Conservation (phyloP, 2,888 invertebrate genomes). For the Drosophila hamatofila region DNA sequence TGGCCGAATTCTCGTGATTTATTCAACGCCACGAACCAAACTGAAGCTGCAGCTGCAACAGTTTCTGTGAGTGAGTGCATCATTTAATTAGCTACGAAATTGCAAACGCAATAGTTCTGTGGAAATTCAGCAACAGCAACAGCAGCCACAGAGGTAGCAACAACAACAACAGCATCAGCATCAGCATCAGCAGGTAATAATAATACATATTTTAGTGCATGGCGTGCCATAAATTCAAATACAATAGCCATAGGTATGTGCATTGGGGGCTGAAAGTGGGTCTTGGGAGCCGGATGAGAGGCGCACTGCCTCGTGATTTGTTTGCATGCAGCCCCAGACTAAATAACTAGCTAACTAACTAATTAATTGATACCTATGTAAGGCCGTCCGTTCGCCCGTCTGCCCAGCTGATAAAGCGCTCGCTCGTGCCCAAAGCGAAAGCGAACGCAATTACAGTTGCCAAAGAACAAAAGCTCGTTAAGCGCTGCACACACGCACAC, state of each 20-base stretch:
- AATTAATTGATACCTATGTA: constrained; percentile 62
- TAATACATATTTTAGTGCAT: constrained; percentile 50
- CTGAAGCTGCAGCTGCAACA: constrained; percentile 22
- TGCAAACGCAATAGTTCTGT: constrained; percentile 33
- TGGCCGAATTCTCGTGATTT: constrained; percentile 42
- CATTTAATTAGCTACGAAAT: constrained; percentile 51
- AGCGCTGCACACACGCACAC: constrained; percentile 15
- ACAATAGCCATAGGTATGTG: constrained; percentile 24
- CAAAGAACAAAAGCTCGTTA: constrained; percentile 67
- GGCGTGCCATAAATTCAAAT: constrained; percentile 45
- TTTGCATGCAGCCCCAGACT: constrained; percentile 46
- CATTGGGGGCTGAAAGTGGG: constrained; percentile 1
- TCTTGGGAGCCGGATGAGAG: constrained; percentile 1
- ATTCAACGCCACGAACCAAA: constrained; percentile 17
- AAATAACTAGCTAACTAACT: constrained; percentile 36
- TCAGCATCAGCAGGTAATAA: constrained; percentile 50
- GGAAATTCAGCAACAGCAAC: constrained; percentile 31
- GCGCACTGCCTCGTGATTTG: constrained; percentile 47
- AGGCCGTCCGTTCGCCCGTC: constrained; percentile 28
- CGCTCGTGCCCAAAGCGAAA: constrained; percentile 29
- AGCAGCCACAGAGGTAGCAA: constrained; percentile 28
- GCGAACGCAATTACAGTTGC: constrained; percentile 68
- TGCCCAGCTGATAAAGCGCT: constrained; percentile 38
- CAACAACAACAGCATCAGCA: constrained; percentile 22
- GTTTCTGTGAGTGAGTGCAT: constrained; percentile 43